Conservation (phyloP, 2,113 vertebrate species). For the Murina feae region DNA sequence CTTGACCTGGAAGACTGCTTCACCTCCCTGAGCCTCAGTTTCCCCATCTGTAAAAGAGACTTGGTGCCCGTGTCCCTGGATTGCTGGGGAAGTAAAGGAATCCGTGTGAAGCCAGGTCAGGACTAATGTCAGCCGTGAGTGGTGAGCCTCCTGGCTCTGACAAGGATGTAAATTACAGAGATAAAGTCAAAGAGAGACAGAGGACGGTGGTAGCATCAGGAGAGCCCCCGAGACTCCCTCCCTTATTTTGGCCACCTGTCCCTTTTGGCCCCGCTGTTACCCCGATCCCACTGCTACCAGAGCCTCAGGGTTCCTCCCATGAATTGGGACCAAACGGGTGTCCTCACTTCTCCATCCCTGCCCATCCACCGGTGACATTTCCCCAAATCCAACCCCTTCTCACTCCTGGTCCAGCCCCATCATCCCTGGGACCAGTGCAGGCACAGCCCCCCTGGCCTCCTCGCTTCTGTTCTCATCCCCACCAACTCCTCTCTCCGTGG, state of each 20-base stretch:
- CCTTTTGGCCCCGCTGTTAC: background rate
- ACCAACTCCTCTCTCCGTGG: background rate
- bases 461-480: background rate
- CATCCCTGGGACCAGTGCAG: background rate
- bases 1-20: background rate
- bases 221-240: background rate
- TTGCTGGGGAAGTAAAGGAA: background rate
- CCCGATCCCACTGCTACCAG: background rate
- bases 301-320: background rate
- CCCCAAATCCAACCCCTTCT: background rate
- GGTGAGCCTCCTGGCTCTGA: background rate
- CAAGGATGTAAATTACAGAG: background rate
- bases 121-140: accelerated
- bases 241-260: background rate
- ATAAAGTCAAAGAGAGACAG: background rate
- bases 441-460: background rate
- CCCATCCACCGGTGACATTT: too few relatives aligned
- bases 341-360: background rate
- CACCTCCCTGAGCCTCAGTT: background rate
- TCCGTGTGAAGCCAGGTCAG: background rate
- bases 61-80: accelerated
- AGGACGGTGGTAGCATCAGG: accelerated
- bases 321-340: background rate
- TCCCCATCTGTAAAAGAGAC: background rate
- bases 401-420: background rate